These are phyloP conservation scores for Dioctria linearis DNA, from an alignment of 2,888 invertebrate species.

Conservation along the genomic window DNA sequence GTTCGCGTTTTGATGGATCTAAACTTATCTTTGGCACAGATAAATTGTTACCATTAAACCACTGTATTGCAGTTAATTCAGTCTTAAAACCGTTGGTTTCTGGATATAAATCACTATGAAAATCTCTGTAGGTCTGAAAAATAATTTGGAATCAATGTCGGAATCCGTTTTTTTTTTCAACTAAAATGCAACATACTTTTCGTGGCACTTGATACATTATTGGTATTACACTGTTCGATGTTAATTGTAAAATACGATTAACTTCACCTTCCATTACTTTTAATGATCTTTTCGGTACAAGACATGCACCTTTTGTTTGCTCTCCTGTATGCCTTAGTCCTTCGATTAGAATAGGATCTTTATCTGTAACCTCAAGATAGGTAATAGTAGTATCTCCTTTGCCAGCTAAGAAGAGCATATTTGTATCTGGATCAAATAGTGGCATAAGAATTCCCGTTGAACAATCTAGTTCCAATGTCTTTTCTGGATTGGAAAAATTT, in stretches of 20 bases:
- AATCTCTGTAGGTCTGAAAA: slow-evolving; percentile 88
- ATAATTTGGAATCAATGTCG: background rate
- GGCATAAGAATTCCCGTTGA: slow-evolving; percentile 94
- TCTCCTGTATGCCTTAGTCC: slow-evolving; percentile 92
- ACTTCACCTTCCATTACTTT: slow-evolving; percentile 99
- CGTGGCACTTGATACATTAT: slow-evolving; percentile 95
- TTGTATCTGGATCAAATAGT: slow-evolving; percentile 92
- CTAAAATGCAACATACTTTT: slow-evolving; percentile 76
- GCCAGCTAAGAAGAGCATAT: slow-evolving; percentile 95
- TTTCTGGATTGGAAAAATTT: slow-evolving; percentile 83
- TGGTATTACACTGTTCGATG: slow-evolving; percentile 89
- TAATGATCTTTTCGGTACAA: slow-evolving; percentile 92
- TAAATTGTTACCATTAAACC: slow-evolving; percentile 84
- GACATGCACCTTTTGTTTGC: slow-evolving; percentile 94
- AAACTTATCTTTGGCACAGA: slow-evolving; percentile 87
- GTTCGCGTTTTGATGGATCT: slow-evolving; percentile 82
- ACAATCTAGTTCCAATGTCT: slow-evolving; percentile 85
- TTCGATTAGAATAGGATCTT: slow-evolving; percentile 91
- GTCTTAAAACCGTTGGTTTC: slow-evolving; percentile 88
- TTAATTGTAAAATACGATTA: slow-evolving; percentile 89
- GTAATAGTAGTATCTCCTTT: slow-evolving; percentile 94
- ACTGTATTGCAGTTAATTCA: slow-evolving; percentile 84
- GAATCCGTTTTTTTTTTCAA: too few species aligned
- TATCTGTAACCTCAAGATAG: slow-evolving; percentile 91
- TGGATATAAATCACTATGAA: slow-evolving; percentile 94